These are phyloP conservation scores for Notocelia uddmanniana DNA, from an alignment of 2,888 invertebrate species.

Conservation along the genomic window DNA sequence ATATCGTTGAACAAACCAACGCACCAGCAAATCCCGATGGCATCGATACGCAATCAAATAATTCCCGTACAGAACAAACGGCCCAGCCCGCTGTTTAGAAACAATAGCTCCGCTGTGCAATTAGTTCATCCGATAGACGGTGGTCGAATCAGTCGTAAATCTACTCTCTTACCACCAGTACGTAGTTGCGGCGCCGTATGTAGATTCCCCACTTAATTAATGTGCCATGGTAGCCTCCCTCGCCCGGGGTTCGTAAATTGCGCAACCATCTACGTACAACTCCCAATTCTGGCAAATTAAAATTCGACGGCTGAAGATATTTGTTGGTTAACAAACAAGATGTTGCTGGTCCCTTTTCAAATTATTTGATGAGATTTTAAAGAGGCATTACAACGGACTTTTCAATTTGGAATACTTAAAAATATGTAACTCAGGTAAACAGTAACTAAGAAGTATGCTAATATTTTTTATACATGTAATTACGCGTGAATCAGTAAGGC, in stretches of 20 bases:
- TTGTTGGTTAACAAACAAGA: slow-evolving; percentile 51
- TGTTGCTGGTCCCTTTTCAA: slow-evolving; percentile 38
- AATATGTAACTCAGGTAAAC: too few species aligned
- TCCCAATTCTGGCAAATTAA: slow-evolving; percentile 75
- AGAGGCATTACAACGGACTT: background rate
- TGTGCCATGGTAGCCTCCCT: slow-evolving; percentile 80
- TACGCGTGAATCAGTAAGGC: too few species aligned
- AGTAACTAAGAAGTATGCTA: too few species aligned
- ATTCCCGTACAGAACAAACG: slow-evolving; percentile 66
- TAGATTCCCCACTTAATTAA: slow-evolving; percentile 84
- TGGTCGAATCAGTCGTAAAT: slow-evolving; percentile 84
- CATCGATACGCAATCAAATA: slow-evolving; percentile 70
- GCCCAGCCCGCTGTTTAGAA: slow-evolving; percentile 74
- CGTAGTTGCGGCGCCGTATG: slow-evolving; percentile 80
- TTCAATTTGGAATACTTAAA: background rate
- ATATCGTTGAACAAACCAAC: slow-evolving; percentile 20
- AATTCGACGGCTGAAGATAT: slow-evolving; percentile 65
- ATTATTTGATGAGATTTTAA: slow-evolving; percentile 33
- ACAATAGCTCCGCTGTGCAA: slow-evolving; percentile 83
- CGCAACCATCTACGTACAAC: slow-evolving; percentile 77
- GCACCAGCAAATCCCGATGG: slow-evolving; percentile 46
- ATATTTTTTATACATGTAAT: too few species aligned
- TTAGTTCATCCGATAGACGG: slow-evolving; percentile 85
- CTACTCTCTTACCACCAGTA: slow-evolving; percentile 80
- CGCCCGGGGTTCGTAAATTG: slow-evolving; percentile 80